Base-by-base conservation (phyloP, 1,140 invertebrate genomes). In the Ditylenchus dipsaci region DNA sequence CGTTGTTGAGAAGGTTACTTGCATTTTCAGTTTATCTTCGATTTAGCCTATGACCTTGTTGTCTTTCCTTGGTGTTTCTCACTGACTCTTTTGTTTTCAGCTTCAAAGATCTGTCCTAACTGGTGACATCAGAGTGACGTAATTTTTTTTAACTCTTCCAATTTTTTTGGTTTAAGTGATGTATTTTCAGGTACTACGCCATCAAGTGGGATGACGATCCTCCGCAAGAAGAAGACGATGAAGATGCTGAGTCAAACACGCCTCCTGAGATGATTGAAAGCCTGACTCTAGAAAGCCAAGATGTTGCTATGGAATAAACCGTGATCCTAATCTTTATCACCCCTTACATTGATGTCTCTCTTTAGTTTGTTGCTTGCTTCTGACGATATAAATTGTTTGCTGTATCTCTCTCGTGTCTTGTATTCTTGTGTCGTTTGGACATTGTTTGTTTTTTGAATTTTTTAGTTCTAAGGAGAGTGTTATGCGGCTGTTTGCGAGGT, bases 1-100 rank as follows among this genome's bases (percentile, higher is more conserved):
- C 15, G 88, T 90, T 63, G 95, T 95, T 85, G 91, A 95, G 76
- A 95, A 97, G 86, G 91, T 89, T 33, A 26, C 17, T 56, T 5
- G 27, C 47, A 5, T 23, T 23, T 56, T 56, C 29, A 23, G 33
- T 38, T 11, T 38, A 38, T 38, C 11, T 38, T 38, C 11, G 33
- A 38, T n/a, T n/a, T n/a, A n/a, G n/a, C n/a, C n/a, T n/a, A n/a
- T n/a, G n/a, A n/a, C n/a, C n/a, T n/a, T n/a, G n/a, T n/a, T n/a
- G n/a, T n/a, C n/a, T n/a, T n/a, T n/a, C n/a, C n/a, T n/a, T n/a
- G n/a, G n/a, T n/a, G n/a, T n/a, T n/a, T n/a, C n/a, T n/a, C n/a
- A n/a, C n/a, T n/a, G n/a, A n/a, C 33, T 17, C 11, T 59, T 45
- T 26, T 30, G 17, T n/a, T n/a, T 56, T 72, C 17, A 67, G 68